Percentiles rank a stretch among this genome's conserved stretches.
Conservation (phyloP, 1,140 invertebrate genomes). For the Anoplolepis gracilipes region DNA sequence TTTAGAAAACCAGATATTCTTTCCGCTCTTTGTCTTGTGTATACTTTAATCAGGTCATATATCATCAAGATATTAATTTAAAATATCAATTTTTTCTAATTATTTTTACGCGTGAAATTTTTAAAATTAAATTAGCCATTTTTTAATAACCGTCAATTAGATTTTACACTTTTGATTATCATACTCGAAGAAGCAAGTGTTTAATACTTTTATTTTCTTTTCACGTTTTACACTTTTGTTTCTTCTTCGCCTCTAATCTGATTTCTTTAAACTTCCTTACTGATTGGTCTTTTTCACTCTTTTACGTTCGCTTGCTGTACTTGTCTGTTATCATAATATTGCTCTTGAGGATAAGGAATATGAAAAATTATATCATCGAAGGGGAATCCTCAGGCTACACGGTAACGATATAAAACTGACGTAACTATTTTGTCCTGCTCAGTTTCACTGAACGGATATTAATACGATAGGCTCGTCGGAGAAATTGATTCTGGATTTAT, state of each 20-base stretch:
- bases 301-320: not conserved
- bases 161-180: not conserved
- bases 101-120: not conserved
- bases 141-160: not conserved
- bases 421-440: slow-evolving; percentile 19
- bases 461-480: not conserved
- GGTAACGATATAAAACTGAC: slow-evolving; percentile 24
- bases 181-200: not conserved
- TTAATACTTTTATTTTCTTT: not conserved
- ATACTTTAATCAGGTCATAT: not conserved
- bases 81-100: not conserved
- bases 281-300: not conserved
- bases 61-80: not conserved
- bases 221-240: too few relatives aligned
- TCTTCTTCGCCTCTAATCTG: not conserved
- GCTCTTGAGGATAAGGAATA: slow-evolving; percentile 39
- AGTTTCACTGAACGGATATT: not conserved
- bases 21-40: not conserved
- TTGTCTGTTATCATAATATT: not conserved
- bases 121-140: not conserved
- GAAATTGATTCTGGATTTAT: slow-evolving; percentile 72
- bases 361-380: slow-evolving; percentile 57
- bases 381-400: not conserved
- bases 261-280: not conserved
- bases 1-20: not conserved